phyloP scores from a whole-genome alignment of 1,140 invertebrate species.

The Globodera ellingtonae region DNA sequence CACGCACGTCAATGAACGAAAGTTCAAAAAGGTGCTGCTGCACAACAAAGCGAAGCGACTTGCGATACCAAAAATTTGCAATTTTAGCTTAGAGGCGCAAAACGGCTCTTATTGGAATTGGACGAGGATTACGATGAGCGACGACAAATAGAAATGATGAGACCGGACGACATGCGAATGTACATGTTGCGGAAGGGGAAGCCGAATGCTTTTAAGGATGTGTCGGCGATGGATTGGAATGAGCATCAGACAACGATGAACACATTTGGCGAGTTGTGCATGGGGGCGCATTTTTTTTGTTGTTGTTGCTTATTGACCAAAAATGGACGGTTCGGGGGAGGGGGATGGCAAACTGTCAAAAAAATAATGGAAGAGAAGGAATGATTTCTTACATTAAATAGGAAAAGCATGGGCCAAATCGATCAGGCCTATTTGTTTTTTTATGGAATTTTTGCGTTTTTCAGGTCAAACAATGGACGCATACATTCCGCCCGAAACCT shows the following conservation, averaged over 20 bases:
- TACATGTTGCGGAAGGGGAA: conserved; percentile 54
- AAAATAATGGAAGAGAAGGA: too few relatives aligned
- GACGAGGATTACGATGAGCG: conserved; percentile 53
- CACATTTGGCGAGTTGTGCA: conserved; percentile 54
- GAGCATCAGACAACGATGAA: conserved; percentile 61
- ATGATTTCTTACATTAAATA: too few relatives aligned
- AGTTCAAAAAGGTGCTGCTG: conserved; percentile 46
- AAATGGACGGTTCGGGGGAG: not conserved
- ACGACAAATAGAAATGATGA: conserved; percentile 37
- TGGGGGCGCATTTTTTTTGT: conserved; percentile 13
- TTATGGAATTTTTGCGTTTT: conserved; percentile 29
- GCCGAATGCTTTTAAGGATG: conserved; percentile 60
- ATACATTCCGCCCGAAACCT: conserved; percentile 51
- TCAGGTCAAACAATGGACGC: conserved; percentile 56
- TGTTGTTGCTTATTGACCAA: not conserved
- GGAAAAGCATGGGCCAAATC: too few relatives aligned
- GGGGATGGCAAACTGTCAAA: not conserved
- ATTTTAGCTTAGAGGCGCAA: conserved; percentile 56
- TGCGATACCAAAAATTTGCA: conserved; percentile 12
- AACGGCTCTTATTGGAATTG: conserved; percentile 53
- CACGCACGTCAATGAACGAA: conserved; percentile 60
- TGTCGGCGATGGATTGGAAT: conserved; percentile 55
- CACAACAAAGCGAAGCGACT: too few relatives aligned
- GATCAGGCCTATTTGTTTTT: not conserved
- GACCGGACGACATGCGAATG: conserved; percentile 51